Conservation (phyloP, 2,797 vertebrate genomes). For the Myotis planiceps region DNA sequence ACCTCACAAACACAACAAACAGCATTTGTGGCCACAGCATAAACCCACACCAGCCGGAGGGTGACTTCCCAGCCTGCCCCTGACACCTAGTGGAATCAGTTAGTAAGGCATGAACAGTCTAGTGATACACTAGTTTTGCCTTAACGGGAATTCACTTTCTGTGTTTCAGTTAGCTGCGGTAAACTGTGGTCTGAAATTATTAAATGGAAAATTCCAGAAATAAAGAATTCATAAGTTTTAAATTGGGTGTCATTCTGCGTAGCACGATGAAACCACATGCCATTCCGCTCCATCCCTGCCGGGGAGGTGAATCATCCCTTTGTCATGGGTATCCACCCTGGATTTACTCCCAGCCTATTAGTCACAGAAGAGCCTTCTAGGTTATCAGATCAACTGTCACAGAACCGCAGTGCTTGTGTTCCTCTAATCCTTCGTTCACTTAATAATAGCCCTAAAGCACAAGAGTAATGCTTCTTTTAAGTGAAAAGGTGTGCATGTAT, state of each 20-base stretch:
- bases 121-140: neutral
- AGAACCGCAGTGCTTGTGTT: neutral
- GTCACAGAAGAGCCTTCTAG: neutral
- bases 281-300: accelerated
- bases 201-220: neutral
- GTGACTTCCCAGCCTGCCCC: neutral
- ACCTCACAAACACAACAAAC: neutral
- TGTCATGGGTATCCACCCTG: neutral
- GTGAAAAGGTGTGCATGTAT: neutral
- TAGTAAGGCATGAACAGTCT: neutral
- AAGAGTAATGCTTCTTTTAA: neutral
- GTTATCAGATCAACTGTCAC: neutral
- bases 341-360: neutral
- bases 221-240: neutral
- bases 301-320: neutral
- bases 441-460: neutral
- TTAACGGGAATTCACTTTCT: neutral
- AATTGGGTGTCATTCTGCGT: neutral
- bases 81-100: neutral
- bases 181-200: neutral
- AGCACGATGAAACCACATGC: neutral
- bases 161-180: neutral
- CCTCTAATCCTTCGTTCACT: neutral
- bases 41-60: neutral
- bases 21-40: neutral